Evolutionary conservation across 2,113 vertebrate genomes (phyloP).

Genomic region (Leucoraja erinaceus): DNA sequence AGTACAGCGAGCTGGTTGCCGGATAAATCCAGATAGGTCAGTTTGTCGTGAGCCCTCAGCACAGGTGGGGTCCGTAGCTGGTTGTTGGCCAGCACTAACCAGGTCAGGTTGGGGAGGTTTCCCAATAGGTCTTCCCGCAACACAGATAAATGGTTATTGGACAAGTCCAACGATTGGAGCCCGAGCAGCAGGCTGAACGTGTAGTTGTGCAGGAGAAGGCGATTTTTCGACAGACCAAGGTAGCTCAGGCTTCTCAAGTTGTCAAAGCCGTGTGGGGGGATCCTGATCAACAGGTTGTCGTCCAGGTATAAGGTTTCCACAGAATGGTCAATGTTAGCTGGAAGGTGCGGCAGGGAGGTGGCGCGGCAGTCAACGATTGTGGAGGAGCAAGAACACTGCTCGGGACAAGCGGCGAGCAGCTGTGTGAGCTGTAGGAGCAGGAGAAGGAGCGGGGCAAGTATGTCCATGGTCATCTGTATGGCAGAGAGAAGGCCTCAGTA

Average conservation of each 20-base stretch:
- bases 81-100: conserved; percentile 2
- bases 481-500: background rate
- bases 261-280: background rate
- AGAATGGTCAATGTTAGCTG: background rate
- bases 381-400: background rate
- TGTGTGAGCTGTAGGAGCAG: background rate
- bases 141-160: background rate
- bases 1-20: background rate
- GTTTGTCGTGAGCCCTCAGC: background rate
- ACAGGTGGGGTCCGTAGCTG: background rate
- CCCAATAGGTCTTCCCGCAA: background rate
- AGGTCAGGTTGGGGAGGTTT: conserved; percentile 19
- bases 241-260: background rate
- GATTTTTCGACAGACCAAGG: background rate
- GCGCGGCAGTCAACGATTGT: background rate
- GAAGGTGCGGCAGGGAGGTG: background rate
- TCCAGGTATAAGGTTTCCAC: background rate
- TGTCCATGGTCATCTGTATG: background rate
- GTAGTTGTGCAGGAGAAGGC: background rate
- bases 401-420: background rate
- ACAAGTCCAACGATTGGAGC: background rate
- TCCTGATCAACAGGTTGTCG: background rate
- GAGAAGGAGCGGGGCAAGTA: background rate
- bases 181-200: background rate
- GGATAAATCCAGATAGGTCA: conserved; percentile 6